These are phyloP conservation scores for Gyrodactylus salaris DNA, from an alignment of 1,140 invertebrate species.

Conservation along the genomic window DNA sequence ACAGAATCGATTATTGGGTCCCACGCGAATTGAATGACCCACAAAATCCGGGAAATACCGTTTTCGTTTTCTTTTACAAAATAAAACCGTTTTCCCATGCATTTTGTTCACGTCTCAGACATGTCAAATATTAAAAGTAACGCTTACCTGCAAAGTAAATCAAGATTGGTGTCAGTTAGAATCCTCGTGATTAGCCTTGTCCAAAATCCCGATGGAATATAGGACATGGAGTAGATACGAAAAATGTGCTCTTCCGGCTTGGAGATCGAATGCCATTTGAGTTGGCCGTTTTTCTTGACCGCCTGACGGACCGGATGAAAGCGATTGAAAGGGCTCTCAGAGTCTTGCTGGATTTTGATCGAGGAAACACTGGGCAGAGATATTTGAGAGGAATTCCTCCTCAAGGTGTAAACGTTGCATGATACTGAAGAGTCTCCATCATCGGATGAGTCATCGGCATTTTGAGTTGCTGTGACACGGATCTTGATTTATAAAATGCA, in stretches of 20 bases:
- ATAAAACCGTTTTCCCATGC: too few species aligned
- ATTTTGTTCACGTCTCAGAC: too few species aligned
- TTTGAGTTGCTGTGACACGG: not conserved
- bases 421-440: not conserved
- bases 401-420: not conserved
- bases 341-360: not conserved
- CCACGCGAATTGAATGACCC: too few species aligned
- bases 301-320: constrained; percentile 6
- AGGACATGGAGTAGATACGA: constrained; percentile 35
- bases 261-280: not conserved
- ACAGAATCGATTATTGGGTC: too few species aligned
- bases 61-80: too few species aligned
- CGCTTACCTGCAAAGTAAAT: constrained; percentile 17
- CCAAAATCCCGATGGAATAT: constrained; percentile 92
- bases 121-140: not conserved
- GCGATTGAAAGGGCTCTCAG: not conserved
- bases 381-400: not conserved
- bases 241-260: not conserved
- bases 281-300: constrained; percentile 4
- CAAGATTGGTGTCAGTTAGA: constrained; percentile 34
- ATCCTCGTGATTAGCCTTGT: constrained; percentile 58
- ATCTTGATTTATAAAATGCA: too few species aligned
- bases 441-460: not conserved
- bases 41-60: too few species aligned
- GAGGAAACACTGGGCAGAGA: not conserved